A percentile compares a stretch with the other conserved stretches of the same genome.
Evolutionary conservation across 2,797 vertebrate species (phyloP).

Genomic region (Limnodromus scolopaceus): DNA sequence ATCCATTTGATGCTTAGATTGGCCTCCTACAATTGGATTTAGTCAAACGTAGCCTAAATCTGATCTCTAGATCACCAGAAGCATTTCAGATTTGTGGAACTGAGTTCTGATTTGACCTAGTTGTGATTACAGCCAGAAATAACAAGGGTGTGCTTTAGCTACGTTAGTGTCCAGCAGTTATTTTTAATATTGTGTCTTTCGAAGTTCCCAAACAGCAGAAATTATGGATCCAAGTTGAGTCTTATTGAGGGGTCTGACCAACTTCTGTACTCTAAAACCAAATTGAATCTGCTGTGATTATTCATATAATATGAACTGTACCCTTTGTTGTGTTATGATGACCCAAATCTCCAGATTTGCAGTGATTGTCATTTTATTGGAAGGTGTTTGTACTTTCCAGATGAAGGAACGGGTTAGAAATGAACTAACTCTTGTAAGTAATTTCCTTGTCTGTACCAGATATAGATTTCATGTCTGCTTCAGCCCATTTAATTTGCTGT

Average conservation of each 20-base stretch:
- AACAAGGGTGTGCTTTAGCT: not conserved
- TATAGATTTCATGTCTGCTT: not conserved
- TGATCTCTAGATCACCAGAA: not conserved
- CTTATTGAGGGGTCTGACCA: not conserved
- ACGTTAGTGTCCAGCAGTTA: not conserved
- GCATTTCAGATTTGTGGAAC: not conserved
- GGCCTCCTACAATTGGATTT: no score
- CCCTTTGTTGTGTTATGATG: not conserved
- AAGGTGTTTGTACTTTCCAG: not conserved
- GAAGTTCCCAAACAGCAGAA: not conserved
- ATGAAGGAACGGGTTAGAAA: not conserved
- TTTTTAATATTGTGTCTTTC: not conserved
- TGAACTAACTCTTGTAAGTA: not conserved
- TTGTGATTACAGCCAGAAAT: not conserved
- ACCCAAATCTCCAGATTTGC: not conserved
- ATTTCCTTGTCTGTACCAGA: not conserved
- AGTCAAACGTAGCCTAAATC: not conserved
- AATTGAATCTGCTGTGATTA: no score
- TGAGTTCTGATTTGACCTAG: not conserved
- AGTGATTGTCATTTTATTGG: not conserved
- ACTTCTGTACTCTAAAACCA: not conserved
- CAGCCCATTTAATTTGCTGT: not conserved
- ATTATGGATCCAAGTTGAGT: not conserved
- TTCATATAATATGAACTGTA: no score
- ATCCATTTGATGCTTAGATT: not conserved